These are phyloP conservation scores for Leptodirus hochenwartii DNA, from an alignment of 2,888 invertebrate species.

Conservation along the genomic window DNA sequence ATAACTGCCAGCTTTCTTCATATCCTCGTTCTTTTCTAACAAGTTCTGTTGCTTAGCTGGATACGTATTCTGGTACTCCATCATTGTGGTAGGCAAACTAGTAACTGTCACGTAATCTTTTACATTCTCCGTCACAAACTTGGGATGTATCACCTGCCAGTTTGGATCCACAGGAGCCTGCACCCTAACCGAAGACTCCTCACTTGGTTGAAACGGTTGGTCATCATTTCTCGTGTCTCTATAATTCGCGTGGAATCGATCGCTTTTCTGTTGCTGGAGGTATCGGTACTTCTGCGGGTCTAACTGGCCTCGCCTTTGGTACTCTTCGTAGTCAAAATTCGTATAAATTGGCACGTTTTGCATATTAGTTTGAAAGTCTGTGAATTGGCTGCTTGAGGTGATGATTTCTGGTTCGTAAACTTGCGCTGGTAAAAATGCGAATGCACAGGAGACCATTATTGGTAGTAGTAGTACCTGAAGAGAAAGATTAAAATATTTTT, in stretches of 20 bases:
- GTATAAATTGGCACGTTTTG: no score
- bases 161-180: constrained; percentile 3
- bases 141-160: constrained; percentile 11
- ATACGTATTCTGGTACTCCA: no score
- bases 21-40: no score
- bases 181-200: constrained; percentile 2
- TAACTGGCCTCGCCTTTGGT: constrained; percentile 17
- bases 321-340: constrained; percentile 20
- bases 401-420: no score
- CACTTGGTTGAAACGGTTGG: constrained; percentile 4
- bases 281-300: constrained; percentile 20
- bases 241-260: background rate
- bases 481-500: no score
- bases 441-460: no score
- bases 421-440: no score
- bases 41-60: no score
- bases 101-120: constrained; percentile 7
- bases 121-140: constrained; percentile 11
- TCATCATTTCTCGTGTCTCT: constrained; percentile 1
- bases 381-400: no score
- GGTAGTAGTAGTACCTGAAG: no score
- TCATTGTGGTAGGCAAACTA: no score
- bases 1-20: background rate
- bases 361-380: no score
- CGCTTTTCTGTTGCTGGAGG: constrained; percentile 18